Base-by-base conservation (phyloP, 2,888 invertebrate species). In the Diaphora mendica region DNA sequence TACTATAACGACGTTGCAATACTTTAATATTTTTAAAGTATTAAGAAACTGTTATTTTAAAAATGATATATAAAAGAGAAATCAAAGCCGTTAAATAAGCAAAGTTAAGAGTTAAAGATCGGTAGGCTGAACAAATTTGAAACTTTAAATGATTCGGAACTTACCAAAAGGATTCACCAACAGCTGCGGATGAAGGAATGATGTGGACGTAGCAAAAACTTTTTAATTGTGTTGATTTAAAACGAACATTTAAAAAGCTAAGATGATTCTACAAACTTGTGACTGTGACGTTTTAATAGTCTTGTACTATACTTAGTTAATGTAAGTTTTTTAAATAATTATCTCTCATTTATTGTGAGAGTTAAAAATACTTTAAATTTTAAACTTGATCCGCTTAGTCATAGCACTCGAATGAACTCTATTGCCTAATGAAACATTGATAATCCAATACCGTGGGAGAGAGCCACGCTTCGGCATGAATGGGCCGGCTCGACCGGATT, bases 11-110 rank as follows among this genome's bases (percentile, higher is more conserved):
- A 62, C 2, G 13, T 59, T 26, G 1, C 26, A 30, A 59, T 59
- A 26, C 7, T 59, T 30, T 11, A 30, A 26, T 4, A 59, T n/a
- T 13, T 59, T 62, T 3, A 55, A 4, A 59, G 15, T 26, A 59
- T 26, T 59, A 8, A 59, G n/a, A 59, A 59, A 15, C 15, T 15
- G 15, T 44, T 48, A 30, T 23, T 51, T 23, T 68, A 39, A 39
- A 48, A 72, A 67, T 67, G 68, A 55, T 72, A 69, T n/a, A 71
- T 78, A 73, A 64, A 77, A 73, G 64, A 67, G 66, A 73, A 80
- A 77, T 73, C 71, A 72, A 82, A 72, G 64, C 73, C 71, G 72
- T 76, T 76, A 73, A 73, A 71, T 76, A 79, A 81, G 73, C 68
- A 69, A 64, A 70, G 65, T 74, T 55, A 80, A 72, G 77, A 73